Percentiles rank a stretch among this genome's conserved stretches.
Conservation (phyloP, 2,113 vertebrate species). For the Heterocephalus glaber region DNA sequence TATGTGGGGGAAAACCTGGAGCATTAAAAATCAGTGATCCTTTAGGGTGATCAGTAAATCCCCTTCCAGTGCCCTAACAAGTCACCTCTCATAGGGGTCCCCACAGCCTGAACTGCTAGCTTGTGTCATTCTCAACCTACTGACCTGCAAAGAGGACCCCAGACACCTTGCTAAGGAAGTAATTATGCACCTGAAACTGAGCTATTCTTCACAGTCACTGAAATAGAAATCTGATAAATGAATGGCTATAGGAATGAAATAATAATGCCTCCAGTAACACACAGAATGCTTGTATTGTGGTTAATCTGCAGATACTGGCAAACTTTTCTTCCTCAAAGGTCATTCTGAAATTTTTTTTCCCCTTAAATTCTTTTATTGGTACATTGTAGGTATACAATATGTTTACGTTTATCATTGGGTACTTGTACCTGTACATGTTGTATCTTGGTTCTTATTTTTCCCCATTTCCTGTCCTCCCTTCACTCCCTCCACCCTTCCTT, state of each 20-base stretch:
- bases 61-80: not conserved
- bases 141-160: not conserved
- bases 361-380: no score
- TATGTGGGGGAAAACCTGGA: not conserved
- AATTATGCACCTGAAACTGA: not conserved
- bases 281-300: not conserved
- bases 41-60: not conserved
- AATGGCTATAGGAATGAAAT: not conserved
- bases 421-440: no score
- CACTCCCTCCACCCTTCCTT: no score
- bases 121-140: not conserved
- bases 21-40: not conserved
- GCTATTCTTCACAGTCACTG: not conserved
- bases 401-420: no score
- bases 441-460: no score
- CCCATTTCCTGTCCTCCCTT: no score
- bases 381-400: no score
- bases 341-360: not conserved
- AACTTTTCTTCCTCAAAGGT: not conserved
- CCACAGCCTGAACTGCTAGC: not conserved
- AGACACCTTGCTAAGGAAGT: not conserved
- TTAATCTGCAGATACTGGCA: accelerated
- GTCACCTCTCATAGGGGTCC: not conserved
- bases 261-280: not conserved
- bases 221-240: not conserved